These are phyloP conservation scores for Caenorhabditis sp. DNA, from an alignment of 2,888 invertebrate species.

Conservation along the genomic window DNA sequence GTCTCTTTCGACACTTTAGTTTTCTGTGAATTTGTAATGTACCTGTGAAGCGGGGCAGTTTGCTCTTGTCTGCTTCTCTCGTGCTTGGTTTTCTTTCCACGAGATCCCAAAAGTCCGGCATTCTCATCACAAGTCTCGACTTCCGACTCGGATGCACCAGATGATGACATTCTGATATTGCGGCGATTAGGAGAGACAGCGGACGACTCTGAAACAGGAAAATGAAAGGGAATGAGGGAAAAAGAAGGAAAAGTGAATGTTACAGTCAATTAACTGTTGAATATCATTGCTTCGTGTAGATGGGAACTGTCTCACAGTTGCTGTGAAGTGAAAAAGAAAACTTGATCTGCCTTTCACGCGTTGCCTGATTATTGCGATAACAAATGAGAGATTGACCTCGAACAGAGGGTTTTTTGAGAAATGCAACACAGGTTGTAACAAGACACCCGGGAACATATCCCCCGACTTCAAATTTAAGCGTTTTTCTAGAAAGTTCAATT, in stretches of 20 bases:
- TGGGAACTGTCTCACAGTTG: slow-evolving; percentile 15
- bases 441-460: neutral
- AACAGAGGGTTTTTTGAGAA: neutral
- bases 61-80: slow-evolving; percentile 47
- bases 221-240: neutral
- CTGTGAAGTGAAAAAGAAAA: slow-evolving; percentile 17
- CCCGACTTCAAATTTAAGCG: neutral
- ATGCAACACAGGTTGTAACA: neutral
- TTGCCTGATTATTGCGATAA: slow-evolving; percentile 24
- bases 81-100: slow-evolving; percentile 27
- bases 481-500: too few relatives aligned
- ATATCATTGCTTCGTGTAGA: slow-evolving; percentile 9
- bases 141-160: slow-evolving; percentile 67
- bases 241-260: slow-evolving; percentile 6
- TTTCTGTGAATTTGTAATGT: slow-evolving; percentile 1
- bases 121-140: slow-evolving; percentile 67
- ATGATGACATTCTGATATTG: slow-evolving; percentile 57
- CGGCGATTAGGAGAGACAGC: slow-evolving; percentile 50
- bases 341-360: slow-evolving; percentile 37
- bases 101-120: slow-evolving; percentile 59
- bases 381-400: neutral
- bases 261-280: slow-evolving; percentile 2
- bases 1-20: too few relatives aligned
- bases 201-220: slow-evolving; percentile 57
- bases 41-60: slow-evolving; percentile 60